Percentiles rank a stretch among this genome's conserved stretches.
phyloP scores from a whole-genome alignment of 2,113 vertebrate genomes.

The Bagarius yarrelli region DNA sequence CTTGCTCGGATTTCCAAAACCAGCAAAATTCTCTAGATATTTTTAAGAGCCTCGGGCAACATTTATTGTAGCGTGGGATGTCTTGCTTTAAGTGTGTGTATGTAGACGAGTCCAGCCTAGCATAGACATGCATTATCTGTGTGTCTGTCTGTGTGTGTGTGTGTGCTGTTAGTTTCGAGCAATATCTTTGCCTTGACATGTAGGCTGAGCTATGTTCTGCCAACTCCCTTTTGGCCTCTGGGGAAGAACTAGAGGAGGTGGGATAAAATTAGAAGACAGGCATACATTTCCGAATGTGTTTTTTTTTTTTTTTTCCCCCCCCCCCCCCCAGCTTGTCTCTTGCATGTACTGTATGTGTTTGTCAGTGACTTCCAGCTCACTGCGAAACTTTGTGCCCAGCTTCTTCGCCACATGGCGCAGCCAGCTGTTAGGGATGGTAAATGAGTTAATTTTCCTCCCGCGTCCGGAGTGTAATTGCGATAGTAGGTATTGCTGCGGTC shows the following conservation, averaged over 20 bases:
- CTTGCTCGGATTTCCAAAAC: background rate
- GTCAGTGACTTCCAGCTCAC: slow-evolving; percentile 3
- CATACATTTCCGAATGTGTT: slow-evolving; percentile 37
- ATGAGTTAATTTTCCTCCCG: slow-evolving; percentile 30
- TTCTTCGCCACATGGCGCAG: background rate
- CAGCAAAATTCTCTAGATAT: background rate
- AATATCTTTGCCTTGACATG: slow-evolving; percentile 43
- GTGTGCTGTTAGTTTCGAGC: background rate
- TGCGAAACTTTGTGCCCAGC: background rate
- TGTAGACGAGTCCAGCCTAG: background rate
- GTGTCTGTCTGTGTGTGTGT: background rate
- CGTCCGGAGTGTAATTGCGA: slow-evolving; percentile 33
- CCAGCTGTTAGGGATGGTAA: slow-evolving; percentile 25
- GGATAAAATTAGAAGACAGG: slow-evolving; percentile 54
- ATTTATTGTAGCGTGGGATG: background rate
- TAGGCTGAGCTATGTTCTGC: slow-evolving; percentile 41
- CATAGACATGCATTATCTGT: background rate
- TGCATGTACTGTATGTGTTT: background rate
- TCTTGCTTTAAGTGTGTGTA: background rate
- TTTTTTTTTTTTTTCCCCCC: background rate
- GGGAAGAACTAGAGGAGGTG: slow-evolving; percentile 47
- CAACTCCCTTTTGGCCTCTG: slow-evolving; percentile 46
- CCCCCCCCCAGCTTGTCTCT: background rate
- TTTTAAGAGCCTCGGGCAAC: background rate
- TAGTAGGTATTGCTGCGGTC: slow-evolving; percentile 27